Evolutionary conservation across 2,797 vertebrate species (phyloP), one percentile per base, ranked within the genome.

Genomic region (Chanos chanos): DNA sequence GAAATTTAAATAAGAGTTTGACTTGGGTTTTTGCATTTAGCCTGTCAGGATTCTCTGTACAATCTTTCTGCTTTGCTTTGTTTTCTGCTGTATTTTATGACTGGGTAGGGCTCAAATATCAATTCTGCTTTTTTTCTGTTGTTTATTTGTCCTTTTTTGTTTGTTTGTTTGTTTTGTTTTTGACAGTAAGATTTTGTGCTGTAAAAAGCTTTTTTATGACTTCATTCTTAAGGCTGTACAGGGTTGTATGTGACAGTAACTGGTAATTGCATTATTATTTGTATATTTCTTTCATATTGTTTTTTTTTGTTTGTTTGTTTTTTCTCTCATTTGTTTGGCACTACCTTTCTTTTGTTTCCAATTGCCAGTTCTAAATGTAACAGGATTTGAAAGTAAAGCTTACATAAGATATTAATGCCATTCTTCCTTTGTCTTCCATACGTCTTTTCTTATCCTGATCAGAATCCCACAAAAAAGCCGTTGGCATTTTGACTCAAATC

Each of bases 281-380:
- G 88, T 90, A 89, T 83, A 83, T 87, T 80, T 73, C 91, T 85
- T 81, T 88, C n/a, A n/a, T n/a, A n/a, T n/a, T n/a, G n/a, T 88
- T 77, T 85, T 78, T 79, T 75, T 77, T 66, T 78, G 73, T 73
- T 84, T 83, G 75, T 83, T 74, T 88, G 84, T 81, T 76, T 84
- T 86, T 84, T 70, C 50, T 58, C 19, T 10, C 54, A 54, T 83
- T 84, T 70, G 74, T 89, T 89, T 84, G 85, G 82, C 85, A 86
- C n/a, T n/a, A n/a, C n/a, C n/a, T 89, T 88, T 86, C 94, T 93
- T 96, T 97, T 90, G 83, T 92, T 96, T 96, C 78, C 88, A 93
- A 93, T 96, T 96, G 94, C 94, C 94, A 92, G 94, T 95, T 97
- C 90, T 94, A 95, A 97, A 94, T 98, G 94, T 98, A 98, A 94